Evolutionary conservation across 2,113 vertebrate species (phyloP).

Genomic region (Myotis brandtii): DNA sequence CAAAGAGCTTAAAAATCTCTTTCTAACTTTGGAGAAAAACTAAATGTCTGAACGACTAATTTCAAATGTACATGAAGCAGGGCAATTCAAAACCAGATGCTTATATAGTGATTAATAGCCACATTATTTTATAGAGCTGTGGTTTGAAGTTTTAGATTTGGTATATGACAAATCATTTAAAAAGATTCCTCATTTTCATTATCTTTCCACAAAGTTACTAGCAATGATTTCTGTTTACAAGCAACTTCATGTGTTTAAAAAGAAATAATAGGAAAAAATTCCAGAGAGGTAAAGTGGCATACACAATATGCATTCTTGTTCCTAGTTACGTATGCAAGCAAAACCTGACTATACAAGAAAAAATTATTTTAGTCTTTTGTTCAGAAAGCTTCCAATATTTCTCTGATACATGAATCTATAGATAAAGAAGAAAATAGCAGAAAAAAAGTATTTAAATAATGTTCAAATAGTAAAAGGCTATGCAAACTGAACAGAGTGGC

Average conservation of each 20-base stretch:
- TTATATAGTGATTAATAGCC: constrained; percentile 17
- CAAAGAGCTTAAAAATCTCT: constrained; percentile 87
- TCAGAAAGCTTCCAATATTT: not conserved
- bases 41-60: constrained; percentile 56
- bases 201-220: constrained; percentile 60
- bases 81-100: constrained; percentile 51
- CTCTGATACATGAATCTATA: not conserved
- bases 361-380: constrained; percentile 29
- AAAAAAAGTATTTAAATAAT: not conserved
- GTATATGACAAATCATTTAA: constrained; percentile 65
- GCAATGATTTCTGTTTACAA: constrained; percentile 61
- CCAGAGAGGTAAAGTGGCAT: constrained; percentile 24
- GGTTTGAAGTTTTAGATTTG: constrained; percentile 74
- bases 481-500: not conserved
- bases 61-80: constrained; percentile 83
- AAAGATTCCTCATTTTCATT: constrained; percentile 59
- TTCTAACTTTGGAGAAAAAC: constrained; percentile 72
- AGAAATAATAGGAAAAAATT: constrained; percentile 32
- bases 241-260: constrained; percentile 32
- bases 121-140: not conserved
- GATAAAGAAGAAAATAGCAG: not conserved
- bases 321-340: constrained; percentile 25
- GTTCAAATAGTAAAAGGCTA: constrained; percentile 4
- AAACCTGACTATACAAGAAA: not conserved
- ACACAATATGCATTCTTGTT: constrained; percentile 1